Conservation (phyloP, 92 coral and sea anemone genomes). For the Zoanthus gigantus region DNA sequence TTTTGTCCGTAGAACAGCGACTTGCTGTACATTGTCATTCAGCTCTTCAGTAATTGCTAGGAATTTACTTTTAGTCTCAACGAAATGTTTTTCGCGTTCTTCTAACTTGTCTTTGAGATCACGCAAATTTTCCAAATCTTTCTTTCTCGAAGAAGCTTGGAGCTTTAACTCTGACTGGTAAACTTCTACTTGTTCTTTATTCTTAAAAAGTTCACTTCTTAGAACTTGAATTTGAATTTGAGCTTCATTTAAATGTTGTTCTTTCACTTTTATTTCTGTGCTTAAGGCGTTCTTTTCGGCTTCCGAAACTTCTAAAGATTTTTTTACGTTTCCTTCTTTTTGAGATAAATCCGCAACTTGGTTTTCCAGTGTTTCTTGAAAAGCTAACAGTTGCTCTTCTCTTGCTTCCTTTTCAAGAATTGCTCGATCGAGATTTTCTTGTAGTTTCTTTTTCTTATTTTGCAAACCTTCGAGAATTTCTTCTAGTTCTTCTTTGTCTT, state of each 20-base stretch:
- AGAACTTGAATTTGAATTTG: conserved; percentile 29
- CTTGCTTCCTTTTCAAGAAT: conserved; percentile 78
- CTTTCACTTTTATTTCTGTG: conserved; percentile 50
- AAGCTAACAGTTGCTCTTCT: conserved; percentile 73
- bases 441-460: conserved; percentile 76
- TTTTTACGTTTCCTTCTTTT: conserved; percentile 21
- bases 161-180: conserved; percentile 49
- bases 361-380: conserved; percentile 61
- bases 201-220: conserved; percentile 50
- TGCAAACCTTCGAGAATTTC: conserved; percentile 78
- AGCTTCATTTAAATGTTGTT: conserved; percentile 41
- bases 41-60: conserved; percentile 45
- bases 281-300: conserved; percentile 28
- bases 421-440: conserved; percentile 73
- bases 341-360: conserved; percentile 36
- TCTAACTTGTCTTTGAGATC: conserved; percentile 43
- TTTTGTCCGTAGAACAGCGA: conserved; percentile 42
- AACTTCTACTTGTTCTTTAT: conserved; percentile 32
- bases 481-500: conserved; percentile 88
- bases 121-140: conserved; percentile 14
- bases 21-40: conserved; percentile 42
- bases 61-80: conserved; percentile 12
- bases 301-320: conserved; percentile 43
- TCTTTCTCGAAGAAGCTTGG: conserved; percentile 1
- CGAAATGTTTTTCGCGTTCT: conserved; percentile 40